Evolutionary conservation across 2,888 invertebrate genomes (phyloP).

Genomic region (Melipona bicolor): DNA sequence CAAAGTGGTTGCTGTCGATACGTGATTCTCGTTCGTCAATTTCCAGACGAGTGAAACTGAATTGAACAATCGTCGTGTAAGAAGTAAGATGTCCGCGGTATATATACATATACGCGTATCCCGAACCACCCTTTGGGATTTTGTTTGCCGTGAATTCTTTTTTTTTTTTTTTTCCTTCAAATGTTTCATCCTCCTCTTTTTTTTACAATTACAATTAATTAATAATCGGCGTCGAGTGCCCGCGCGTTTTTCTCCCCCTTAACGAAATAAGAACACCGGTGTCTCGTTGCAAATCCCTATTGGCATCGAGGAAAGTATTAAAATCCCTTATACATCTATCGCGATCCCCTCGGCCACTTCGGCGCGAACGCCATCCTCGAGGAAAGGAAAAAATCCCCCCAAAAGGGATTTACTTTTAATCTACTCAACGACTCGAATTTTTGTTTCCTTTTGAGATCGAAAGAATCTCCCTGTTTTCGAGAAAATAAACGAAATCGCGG

Average conservation of each 20-base stretch:
- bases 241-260: conserved; percentile 23
- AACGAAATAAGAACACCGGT: conserved; percentile 54
- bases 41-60: conserved; percentile 12
- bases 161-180: conserved; percentile 10
- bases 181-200: not conserved
- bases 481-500: not conserved
- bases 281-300: conserved; percentile 45
- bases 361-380: not conserved
- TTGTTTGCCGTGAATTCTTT: conserved; percentile 10
- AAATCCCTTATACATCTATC: conserved; percentile 41
- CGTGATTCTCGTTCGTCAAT: conserved; percentile 15
- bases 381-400: not conserved
- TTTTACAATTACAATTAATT: not conserved
- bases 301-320: conserved; percentile 54
- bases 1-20: not conserved
- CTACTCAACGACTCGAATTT: not conserved
- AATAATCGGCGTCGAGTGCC: conserved; percentile 30
- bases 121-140: conserved; percentile 78
- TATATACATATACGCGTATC: conserved; percentile 52
- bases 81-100: conserved; percentile 27
- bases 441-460: not conserved
- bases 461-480: too few relatives aligned
- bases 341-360: conserved; percentile 5
- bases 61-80: conserved; percentile 20
- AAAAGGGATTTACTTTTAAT: not conserved